Conservation (phyloP, 1,140 invertebrate genomes). For the Bombus ignitus region DNA sequence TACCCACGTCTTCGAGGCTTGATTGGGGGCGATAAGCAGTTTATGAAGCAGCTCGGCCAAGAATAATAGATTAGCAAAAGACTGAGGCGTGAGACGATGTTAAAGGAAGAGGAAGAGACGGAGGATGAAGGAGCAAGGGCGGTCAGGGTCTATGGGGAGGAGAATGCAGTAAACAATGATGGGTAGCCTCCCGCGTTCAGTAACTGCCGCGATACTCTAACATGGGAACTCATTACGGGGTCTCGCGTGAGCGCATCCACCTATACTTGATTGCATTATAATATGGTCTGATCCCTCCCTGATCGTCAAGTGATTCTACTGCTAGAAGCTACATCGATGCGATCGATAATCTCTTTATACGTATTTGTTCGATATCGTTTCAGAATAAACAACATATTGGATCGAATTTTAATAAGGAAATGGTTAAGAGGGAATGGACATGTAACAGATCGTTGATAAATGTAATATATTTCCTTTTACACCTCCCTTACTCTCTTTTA, state of each 20-base stretch:
- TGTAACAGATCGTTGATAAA: background rate
- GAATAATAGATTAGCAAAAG: constrained; percentile 79
- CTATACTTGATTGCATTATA: constrained; percentile 80
- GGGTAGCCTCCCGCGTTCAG: constrained; percentile 70
- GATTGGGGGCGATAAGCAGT: constrained; percentile 79
- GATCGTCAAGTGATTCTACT: constrained; percentile 51
- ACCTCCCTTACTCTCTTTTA: fast-evolving
- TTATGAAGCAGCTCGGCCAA: constrained; percentile 76
- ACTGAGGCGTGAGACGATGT: background rate
- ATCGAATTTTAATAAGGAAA: background rate
- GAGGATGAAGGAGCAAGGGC: constrained; percentile 16
- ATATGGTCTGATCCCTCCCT: constrained; percentile 69
- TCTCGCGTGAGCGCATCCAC: constrained; percentile 77
- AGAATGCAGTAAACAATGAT: constrained; percentile 76
- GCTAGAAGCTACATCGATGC: background rate
- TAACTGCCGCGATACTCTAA: constrained; percentile 70
- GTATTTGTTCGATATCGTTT: background rate
- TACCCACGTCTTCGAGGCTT: constrained; percentile 63
- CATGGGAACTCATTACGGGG: constrained; percentile 79
- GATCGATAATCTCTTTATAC: background rate
- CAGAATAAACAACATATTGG: background rate
- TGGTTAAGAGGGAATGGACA: background rate
- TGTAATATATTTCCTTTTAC: background rate
- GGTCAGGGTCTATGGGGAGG: constrained; percentile 2
- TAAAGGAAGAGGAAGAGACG: constrained; percentile 6